phyloP scores from a whole-genome alignment of 2,113 vertebrate species.

The Crocuta crocuta region DNA sequence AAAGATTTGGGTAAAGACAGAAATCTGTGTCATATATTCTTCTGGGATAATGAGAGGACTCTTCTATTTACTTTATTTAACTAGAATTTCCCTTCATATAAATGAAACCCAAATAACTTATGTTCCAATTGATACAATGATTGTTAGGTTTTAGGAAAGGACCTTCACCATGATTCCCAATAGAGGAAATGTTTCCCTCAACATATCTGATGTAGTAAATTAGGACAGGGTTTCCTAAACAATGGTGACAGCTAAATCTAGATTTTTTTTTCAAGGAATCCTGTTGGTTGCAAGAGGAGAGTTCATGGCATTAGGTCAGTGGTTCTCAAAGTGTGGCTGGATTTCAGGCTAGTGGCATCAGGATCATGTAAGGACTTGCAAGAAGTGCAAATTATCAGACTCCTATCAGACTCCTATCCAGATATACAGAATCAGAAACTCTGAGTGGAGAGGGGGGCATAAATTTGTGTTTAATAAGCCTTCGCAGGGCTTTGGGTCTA shows the following conservation, averaged over 20 bases:
- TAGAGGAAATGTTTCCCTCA: slow-evolving; percentile 6
- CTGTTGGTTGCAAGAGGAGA: neutral
- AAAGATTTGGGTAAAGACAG: neutral
- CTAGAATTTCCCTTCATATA: neutral
- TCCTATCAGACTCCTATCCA: neutral
- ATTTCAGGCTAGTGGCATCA: neutral
- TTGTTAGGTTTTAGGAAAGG: neutral
- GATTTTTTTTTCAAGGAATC: neutral
- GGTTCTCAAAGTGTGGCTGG: neutral
- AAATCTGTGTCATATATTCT: slow-evolving; percentile 8
- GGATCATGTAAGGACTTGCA: neutral
- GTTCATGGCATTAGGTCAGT: neutral
- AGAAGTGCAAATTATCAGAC: neutral
- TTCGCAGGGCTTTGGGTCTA: neutral
- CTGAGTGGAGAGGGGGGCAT: neutral
- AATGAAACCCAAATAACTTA: slow-evolving; percentile 37
- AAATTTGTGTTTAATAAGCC: neutral
- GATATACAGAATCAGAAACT: neutral
- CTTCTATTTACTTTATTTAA: neutral
- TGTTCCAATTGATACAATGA: neutral
- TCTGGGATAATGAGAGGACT: neutral
- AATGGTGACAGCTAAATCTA: neutral
- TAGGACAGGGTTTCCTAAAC: neutral
- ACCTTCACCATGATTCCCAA: neutral
- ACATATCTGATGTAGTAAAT: neutral